A percentile compares a stretch with the other conserved stretches of the same genome.
Evolutionary conservation across 2,797 vertebrate genomes (phyloP).

Genomic region (Apodemus agrarius): DNA sequence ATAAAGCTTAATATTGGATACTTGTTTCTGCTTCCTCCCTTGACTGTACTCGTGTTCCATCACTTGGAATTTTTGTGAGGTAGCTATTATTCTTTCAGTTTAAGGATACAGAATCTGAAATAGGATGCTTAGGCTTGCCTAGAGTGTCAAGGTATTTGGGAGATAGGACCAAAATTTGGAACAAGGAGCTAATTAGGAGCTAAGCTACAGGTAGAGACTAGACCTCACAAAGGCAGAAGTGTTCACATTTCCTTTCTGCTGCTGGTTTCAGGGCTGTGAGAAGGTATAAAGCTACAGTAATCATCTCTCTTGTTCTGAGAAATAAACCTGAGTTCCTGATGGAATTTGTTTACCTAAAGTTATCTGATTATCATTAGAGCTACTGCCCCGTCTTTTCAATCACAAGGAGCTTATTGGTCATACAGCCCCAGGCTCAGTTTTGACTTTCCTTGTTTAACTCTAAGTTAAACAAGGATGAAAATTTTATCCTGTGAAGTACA

Average conservation of each 20-base stretch:
- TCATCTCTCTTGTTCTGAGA: not conserved
- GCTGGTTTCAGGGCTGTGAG: not conserved
- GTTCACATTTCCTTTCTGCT: not conserved
- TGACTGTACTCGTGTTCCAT: not conserved
- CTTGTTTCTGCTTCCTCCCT: not conserved
- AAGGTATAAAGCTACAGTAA: not conserved
- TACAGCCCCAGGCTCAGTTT: not conserved
- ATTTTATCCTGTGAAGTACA: not conserved
- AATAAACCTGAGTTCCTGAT: not conserved
- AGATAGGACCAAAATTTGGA: slow-evolving; percentile 24
- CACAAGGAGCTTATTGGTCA: not conserved
- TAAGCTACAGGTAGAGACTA: not conserved
- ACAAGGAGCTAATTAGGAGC: not conserved
- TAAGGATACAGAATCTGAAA: not conserved
- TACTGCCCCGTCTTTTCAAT: not conserved
- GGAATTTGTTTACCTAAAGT: slow-evolving; percentile 20
- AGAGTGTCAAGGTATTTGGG: not conserved
- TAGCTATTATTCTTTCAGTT: not conserved
- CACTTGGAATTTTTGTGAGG: not conserved
- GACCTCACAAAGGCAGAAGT: not conserved
- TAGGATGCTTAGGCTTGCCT: not conserved
- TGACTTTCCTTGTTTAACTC: not conserved
- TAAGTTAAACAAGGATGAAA: not conserved
- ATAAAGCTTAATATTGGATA: not conserved
- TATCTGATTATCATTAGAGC: slow-evolving; percentile 5